These are phyloP conservation scores for Drosophila picticornis DNA, from an alignment of 2,888 invertebrate species.

Conservation along the genomic window DNA sequence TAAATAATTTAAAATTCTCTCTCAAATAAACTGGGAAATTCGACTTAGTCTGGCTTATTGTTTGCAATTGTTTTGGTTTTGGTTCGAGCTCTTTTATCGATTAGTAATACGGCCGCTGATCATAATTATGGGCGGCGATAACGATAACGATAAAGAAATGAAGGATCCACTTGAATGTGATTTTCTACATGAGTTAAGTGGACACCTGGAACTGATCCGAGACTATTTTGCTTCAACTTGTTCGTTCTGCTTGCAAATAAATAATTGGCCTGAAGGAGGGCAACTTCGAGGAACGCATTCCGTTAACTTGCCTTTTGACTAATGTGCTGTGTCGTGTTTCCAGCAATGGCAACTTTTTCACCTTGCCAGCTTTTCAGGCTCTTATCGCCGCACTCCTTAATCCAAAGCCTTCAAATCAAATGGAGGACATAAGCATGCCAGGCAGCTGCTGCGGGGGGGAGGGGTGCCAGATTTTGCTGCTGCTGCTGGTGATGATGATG, in stretches of 20 bases:
- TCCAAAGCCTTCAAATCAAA: slow-evolving; percentile 57
- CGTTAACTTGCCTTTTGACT: slow-evolving; percentile 42
- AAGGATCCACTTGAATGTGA: background rate
- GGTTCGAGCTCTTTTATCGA: background rate
- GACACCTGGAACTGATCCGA: background rate
- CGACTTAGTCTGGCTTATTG: background rate
- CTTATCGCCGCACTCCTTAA: slow-evolving; percentile 47
- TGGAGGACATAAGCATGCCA: slow-evolving; percentile 18
- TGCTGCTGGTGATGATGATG: background rate
- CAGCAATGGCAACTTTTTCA: slow-evolving; percentile 36
- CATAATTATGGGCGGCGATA: background rate
- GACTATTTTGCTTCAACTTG: background rate
- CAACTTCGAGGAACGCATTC: background rate
- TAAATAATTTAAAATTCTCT: background rate
- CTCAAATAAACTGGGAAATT: background rate
- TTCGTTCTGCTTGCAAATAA: background rate
- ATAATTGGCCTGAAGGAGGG: background rate
- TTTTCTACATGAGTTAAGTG: background rate
- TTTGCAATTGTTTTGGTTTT: background rate
- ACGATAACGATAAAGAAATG: background rate
- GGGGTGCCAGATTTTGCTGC: slow-evolving; percentile 38
- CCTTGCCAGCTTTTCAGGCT: slow-evolving; percentile 31
- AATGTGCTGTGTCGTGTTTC: slow-evolving; percentile 50
- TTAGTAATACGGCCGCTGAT: background rate
- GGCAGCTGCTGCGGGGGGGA: background rate